A percentile compares a stretch with the other conserved stretches of the same genome.
Evolutionary conservation across 2,113 vertebrate species (phyloP).

Genomic region (Puma concolor): DNA sequence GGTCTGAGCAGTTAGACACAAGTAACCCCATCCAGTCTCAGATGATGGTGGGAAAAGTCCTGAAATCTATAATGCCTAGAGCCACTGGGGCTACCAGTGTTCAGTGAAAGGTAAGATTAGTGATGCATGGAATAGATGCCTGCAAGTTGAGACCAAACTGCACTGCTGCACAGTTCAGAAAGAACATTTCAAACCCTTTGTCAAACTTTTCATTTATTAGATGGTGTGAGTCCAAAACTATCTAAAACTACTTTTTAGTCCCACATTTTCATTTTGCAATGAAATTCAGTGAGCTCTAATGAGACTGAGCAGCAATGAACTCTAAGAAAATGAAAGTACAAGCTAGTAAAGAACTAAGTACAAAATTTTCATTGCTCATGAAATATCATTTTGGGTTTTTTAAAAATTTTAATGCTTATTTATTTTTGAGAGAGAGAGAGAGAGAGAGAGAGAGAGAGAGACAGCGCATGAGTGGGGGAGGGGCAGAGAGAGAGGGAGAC

Average conservation of each 20-base stretch:
- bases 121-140: background rate
- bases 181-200: background rate
- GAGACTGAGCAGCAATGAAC: conserved; percentile 1
- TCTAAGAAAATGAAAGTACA: conserved; percentile 8
- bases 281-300: conserved; percentile 36
- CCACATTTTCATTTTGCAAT: conserved; percentile 26
- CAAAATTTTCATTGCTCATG: background rate
- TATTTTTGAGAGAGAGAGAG: no score
- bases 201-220: background rate
- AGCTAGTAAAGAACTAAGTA: conserved; percentile 45
- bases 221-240: background rate
- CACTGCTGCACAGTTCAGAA: background rate
- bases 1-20: background rate
- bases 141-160: background rate
- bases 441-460: no score
- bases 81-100: background rate
- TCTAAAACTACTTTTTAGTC: background rate
- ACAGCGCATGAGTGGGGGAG: no score
- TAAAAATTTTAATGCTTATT: no score
- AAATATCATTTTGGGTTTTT: background rate
- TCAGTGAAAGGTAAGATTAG: background rate
- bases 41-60: background rate
- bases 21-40: background rate
- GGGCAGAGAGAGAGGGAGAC: no score
- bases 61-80: background rate